phyloP scores from a whole-genome alignment of 2,113 vertebrate genomes.

The Danio rerio region DNA sequence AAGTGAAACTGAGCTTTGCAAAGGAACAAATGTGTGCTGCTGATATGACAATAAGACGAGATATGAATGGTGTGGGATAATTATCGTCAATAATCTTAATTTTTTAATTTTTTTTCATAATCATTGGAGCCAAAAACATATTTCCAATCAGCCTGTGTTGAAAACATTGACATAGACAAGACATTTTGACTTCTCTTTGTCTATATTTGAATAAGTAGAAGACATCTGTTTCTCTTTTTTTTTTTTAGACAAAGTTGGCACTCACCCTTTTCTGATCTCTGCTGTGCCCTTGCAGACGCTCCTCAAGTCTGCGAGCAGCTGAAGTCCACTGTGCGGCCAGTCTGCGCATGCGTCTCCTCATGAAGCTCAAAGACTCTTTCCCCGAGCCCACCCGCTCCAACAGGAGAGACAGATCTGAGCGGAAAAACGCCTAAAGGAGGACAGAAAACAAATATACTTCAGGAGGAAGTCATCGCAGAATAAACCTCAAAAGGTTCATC shows the following conservation, averaged over 20 bases:
- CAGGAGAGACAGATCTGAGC: constrained; percentile 82
- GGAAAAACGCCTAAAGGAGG: constrained; percentile 82
- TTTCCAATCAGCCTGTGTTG: too few species aligned
- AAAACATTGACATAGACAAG: too few species aligned
- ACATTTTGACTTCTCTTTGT: too few species aligned
- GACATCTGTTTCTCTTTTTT: neutral
- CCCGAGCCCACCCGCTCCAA: constrained; percentile 91
- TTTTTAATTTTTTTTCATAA: too few species aligned
- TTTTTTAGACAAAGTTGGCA: constrained; percentile 8
- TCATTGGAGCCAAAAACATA: too few species aligned
- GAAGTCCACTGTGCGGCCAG: constrained; percentile 86
- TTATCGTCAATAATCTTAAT: too few species aligned
- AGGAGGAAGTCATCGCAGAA: too few species aligned
- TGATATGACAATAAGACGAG: too few species aligned
- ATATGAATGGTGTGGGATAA: too few species aligned
- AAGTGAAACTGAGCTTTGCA: too few species aligned
- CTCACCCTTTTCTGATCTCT: constrained; percentile 86
- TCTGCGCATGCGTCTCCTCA: constrained; percentile 91
- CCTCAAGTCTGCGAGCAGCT: constrained; percentile 82
- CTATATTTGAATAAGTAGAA: too few species aligned
- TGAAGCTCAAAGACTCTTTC: constrained; percentile 96
- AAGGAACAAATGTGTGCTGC: too few species aligned
- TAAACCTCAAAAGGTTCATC: neutral
- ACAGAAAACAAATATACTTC: neutral
- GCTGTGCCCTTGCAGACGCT: constrained; percentile 74